These are phyloP conservation scores for Metaphire vulgaris DNA, from an alignment of 1,140 invertebrate species.

Conservation along the genomic window DNA sequence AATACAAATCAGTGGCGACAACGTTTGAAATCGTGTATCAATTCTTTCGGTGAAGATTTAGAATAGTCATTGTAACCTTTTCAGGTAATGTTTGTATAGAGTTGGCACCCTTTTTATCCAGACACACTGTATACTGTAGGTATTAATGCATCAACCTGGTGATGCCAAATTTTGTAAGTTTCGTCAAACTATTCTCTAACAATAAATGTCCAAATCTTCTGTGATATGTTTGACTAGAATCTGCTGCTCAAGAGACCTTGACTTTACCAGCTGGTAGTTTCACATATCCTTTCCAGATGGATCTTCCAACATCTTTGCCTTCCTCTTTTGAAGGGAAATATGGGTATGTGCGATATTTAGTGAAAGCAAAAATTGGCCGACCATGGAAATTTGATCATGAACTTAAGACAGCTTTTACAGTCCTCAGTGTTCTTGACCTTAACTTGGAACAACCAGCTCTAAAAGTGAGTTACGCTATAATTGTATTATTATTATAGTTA, in stretches of 20 bases:
- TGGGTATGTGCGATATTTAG: not conserved
- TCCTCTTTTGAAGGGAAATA: not conserved
- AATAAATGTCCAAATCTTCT: not conserved
- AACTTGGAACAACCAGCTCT: not conserved
- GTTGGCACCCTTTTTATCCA: not conserved
- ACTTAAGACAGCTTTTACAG: not conserved
- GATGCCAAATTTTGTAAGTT: too few species aligned
- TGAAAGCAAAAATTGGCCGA: not conserved
- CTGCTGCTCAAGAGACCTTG: not conserved
- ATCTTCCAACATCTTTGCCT: not conserved
- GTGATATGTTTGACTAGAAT: not conserved
- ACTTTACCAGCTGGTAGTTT: not conserved
- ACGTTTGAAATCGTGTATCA: too few species aligned
- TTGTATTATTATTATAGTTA: too few species aligned
- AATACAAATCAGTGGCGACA: too few species aligned
- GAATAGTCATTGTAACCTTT: not conserved
- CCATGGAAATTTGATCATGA: slow-evolving; percentile 1
- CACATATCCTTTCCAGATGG: not conserved
- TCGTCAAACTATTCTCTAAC: too few species aligned
- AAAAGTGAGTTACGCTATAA: not conserved
- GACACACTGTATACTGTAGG: not conserved
- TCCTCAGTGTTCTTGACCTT: not conserved
- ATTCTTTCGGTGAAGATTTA: too few species aligned
- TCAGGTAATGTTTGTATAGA: not conserved
- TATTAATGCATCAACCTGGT: not conserved